These are phyloP conservation scores for Heliconius hewitsoni DNA, from an alignment of 1,140 invertebrate genomes.

Conservation along the genomic window DNA sequence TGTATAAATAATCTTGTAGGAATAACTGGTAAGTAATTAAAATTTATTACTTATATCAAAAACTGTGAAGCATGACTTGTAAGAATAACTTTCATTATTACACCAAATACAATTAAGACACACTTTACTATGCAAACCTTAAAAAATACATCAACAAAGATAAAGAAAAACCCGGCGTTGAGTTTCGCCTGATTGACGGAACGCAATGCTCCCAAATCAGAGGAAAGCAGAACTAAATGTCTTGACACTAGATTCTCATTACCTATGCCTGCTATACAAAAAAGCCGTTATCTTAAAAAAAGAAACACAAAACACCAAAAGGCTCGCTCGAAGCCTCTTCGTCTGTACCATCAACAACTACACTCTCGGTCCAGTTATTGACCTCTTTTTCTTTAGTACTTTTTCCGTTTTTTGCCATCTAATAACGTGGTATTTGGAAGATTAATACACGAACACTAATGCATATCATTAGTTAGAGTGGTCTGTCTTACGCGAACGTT, in stretches of 20 bases:
- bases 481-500: conserved; percentile 47
- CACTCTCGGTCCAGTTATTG: conserved; percentile 67
- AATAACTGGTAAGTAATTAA: too few relatives aligned
- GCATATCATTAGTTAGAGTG: conserved; percentile 76
- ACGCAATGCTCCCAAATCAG: too few relatives aligned
- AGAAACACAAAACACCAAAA: not conserved
- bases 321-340: conserved; percentile 27
- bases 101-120: too few relatives aligned
- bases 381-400: conserved; percentile 66
- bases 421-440: conserved; percentile 71
- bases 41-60: too few relatives aligned
- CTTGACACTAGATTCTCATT: too few relatives aligned
- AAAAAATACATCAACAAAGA: too few relatives aligned
- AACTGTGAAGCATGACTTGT: too few relatives aligned
- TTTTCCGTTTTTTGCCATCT: conserved; percentile 59
- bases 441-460: conserved; percentile 70
- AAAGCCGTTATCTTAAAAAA: not conserved
- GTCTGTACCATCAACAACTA: conserved; percentile 47
- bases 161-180: too few relatives aligned
- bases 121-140: too few relatives aligned
- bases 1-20: not conserved
- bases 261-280: not conserved
- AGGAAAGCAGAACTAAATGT: too few relatives aligned
- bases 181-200: too few relatives aligned
- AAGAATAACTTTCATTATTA: too few relatives aligned